Base-by-base conservation (phyloP, 2,888 invertebrate species). In the Polylopha cassiicola region DNA sequence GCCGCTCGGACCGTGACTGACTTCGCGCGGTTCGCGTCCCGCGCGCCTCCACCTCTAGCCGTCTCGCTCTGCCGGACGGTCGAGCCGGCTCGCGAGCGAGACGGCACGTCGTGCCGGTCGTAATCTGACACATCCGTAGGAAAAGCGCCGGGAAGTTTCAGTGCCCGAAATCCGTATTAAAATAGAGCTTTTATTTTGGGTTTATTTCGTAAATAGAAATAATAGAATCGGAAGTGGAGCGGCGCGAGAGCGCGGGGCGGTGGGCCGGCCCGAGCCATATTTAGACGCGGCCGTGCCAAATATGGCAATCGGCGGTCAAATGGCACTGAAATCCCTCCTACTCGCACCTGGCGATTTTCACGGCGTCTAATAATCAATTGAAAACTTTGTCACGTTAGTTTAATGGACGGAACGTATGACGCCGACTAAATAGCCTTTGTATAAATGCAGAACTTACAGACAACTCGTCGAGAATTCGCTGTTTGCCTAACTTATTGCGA, bases 271-370 rank as follows among this genome's bases (percentile, higher is more conserved):
- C 89, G 88, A 87, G 88, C 92, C 92, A 90, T 92, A 92, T 92
- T 92, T 92, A 92, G 92, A 90, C 89, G 86, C 89, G 88, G 87
- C 89, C 89, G 87, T 90, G 87, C 92, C 92, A 89, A 92, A 92
- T 92, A 92, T 89, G 92, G 92, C 87, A 89, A 88, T 69, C 89
- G 88, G 88, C 89, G 88, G 87, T 90, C 92, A 89, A 90, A 91
- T 90, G 91, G 89, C 90, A 89, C 89, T 88, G 88, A 89, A 89
- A 91, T 91, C 91, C 91, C 91, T 91, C 91, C 90, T 89, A 76
- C 82, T 75, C 70, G 76, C 80, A 78, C 70, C 78, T 79, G 80
- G 73, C 75, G 75, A 79, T 84, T 84, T 85, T 81, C 82, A 79
- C 73, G n/a, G n/a, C n/a, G 73, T 79, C 74, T 80, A 82, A 79